A percentile compares a stretch with the other conserved stretches of the same genome.
Evolutionary conservation across 1,140 invertebrate species (phyloP).

Genomic region (Nasonia vitripennis): DNA sequence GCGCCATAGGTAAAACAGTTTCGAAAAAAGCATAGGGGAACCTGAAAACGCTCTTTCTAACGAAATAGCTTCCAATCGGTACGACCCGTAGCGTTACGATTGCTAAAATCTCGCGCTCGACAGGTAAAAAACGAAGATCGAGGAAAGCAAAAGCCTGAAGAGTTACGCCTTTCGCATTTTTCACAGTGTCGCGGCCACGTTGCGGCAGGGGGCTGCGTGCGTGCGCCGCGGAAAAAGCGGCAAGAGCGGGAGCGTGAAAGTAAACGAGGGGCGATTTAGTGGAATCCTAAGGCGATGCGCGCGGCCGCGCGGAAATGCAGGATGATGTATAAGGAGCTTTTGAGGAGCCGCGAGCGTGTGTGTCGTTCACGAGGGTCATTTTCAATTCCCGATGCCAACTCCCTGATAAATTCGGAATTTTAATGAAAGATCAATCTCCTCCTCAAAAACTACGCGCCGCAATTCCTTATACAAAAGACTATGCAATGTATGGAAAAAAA

Average conservation of each 20-base stretch:
- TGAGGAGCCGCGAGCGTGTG: neutral
- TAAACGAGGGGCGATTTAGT: conserved; percentile 36
- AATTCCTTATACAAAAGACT: neutral
- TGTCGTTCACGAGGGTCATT: neutral
- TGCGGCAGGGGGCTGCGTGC: conserved; percentile 22
- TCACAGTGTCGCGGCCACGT: conserved; percentile 39
- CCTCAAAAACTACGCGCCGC: too few relatives aligned
- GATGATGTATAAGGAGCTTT: neutral
- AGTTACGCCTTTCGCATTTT: conserved; percentile 43
- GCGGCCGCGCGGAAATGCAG: neutral
- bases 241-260: conserved; percentile 28
- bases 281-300: conserved; percentile 6
- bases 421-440: too few relatives aligned
- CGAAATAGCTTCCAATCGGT: too few relatives aligned
- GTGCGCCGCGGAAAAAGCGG: conserved; percentile 26
- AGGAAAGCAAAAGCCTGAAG: conserved; percentile 38
- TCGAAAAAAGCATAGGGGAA: too few relatives aligned
- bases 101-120: neutral
- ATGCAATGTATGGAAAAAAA: neutral
- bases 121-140: conserved; percentile 42
- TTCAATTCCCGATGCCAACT: neutral
- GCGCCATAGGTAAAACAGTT: too few relatives aligned
- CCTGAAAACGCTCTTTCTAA: too few relatives aligned
- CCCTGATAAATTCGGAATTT: too few relatives aligned
- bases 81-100: too few relatives aligned